These are phyloP conservation scores for Falco concolor DNA, from an alignment of 2,797 vertebrate genomes.

Conservation along the genomic window DNA sequence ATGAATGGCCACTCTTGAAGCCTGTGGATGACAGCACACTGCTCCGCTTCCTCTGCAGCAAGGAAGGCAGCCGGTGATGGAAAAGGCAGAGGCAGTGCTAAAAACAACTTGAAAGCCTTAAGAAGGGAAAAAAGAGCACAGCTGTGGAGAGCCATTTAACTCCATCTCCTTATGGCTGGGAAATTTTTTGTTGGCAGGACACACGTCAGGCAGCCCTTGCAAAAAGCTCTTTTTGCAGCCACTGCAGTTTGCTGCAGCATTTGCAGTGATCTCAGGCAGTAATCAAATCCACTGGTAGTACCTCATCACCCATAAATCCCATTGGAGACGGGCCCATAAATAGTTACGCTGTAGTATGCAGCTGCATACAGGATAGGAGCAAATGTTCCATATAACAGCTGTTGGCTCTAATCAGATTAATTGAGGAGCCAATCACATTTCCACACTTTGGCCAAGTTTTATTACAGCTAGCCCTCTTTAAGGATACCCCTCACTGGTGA, in stretches of 20 bases:
- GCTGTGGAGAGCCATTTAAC: neutral
- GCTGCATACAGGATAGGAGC: conserved; percentile 37
- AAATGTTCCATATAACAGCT: conserved; percentile 64
- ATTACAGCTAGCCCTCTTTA: conserved; percentile 53
- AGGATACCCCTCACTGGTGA: neutral
- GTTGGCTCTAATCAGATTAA: conserved; percentile 45
- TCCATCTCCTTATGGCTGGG: neutral
- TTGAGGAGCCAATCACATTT: conserved; percentile 53
- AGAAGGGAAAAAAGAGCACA: neutral
- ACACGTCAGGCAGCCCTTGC: neutral
- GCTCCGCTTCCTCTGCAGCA: neutral
- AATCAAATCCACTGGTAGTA: conserved; percentile 48
- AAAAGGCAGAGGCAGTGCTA: neutral
- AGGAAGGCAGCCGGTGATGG: neutral
- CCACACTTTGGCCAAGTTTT: conserved; percentile 64
- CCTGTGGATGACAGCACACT: neutral
- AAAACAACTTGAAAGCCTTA: neutral
- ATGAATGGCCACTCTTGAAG: neutral
- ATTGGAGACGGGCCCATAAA: conserved; percentile 67
- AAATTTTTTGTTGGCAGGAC: neutral
- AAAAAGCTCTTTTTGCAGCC: neutral
- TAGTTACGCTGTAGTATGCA: conserved; percentile 40
- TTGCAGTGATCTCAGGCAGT: conserved; percentile 14
- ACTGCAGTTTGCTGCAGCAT: conserved; percentile 34
- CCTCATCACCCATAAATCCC: neutral